Percentiles rank a stretch among this genome's conserved stretches.
These are phyloP conservation scores for Octonoba sinensis DNA, from an alignment of 2,888 invertebrate species.

Conservation along the genomic window DNA sequence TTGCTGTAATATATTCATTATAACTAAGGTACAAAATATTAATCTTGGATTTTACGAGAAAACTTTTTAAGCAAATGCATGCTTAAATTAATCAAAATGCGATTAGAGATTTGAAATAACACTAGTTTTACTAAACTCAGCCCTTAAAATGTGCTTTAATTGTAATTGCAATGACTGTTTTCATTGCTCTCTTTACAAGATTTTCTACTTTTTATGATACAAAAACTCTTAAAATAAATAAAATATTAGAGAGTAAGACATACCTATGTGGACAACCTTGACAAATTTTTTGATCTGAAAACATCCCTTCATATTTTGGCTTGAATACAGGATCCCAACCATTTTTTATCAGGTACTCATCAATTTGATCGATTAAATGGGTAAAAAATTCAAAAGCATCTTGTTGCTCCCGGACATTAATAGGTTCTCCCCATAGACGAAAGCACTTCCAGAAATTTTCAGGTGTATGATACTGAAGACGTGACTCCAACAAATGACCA, in stretches of 20 bases:
- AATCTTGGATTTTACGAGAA: too few relatives aligned
- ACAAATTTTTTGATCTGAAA: slow-evolving; percentile 75
- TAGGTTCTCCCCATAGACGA: slow-evolving; percentile 73
- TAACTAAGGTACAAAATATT: too few relatives aligned
- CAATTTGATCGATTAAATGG: slow-evolving; percentile 73
- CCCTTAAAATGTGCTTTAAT: background rate
- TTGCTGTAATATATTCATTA: too few relatives aligned
- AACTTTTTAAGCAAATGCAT: too few relatives aligned
- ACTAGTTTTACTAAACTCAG: background rate
- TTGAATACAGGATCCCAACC: slow-evolving; percentile 73
- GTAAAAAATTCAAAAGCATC: slow-evolving; percentile 75
- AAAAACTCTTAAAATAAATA: too few relatives aligned
- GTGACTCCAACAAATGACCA: slow-evolving; percentile 73
- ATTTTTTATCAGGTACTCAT: slow-evolving; percentile 73
- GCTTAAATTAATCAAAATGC: too few relatives aligned
- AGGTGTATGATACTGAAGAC: slow-evolving; percentile 73
- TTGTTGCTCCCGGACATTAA: slow-evolving; percentile 74
- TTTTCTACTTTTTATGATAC: too few relatives aligned
- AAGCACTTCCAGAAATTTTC: slow-evolving; percentile 74
- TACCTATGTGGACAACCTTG: slow-evolving; percentile 74
- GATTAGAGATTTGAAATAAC: too few relatives aligned
- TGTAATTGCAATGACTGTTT: background rate
- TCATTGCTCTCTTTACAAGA: too few relatives aligned
- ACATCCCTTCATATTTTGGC: slow-evolving; percentile 73
- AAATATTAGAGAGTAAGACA: slow-evolving; percentile 14